Evolutionary conservation across 2,888 invertebrate species (phyloP).

Genomic region (Cordylochernes scorpioides): DNA sequence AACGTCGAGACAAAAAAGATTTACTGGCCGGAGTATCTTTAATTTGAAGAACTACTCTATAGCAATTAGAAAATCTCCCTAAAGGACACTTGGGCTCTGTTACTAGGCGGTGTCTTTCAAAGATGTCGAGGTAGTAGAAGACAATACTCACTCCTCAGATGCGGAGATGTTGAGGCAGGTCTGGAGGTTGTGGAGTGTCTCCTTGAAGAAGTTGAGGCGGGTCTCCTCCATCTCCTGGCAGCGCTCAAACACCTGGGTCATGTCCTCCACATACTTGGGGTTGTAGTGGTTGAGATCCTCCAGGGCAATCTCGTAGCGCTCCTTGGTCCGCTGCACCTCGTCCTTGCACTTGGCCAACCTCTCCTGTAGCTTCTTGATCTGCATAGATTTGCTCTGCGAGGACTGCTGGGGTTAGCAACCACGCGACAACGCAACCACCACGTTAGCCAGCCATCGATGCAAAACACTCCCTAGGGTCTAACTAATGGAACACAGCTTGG

Average conservation of each 20-base stretch:
- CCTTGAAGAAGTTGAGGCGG: conserved; percentile 81
- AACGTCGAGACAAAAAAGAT: no score
- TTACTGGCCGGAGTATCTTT: no score
- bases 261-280: conserved; percentile 93
- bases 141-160: conserved; percentile 39
- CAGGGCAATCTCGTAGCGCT: conserved; percentile 70
- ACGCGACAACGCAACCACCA: no score
- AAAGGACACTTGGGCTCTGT: no score
- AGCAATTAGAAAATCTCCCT: no score
- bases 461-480: no score
- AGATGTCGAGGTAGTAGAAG: neutral
- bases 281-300: conserved; percentile 84
- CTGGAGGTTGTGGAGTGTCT: conserved; percentile 74
- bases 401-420: no score
- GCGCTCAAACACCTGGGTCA: conserved; percentile 80
- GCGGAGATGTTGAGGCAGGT: conserved; percentile 79
- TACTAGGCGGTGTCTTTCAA: no score
- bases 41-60: no score
- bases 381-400: conserved; percentile 15
- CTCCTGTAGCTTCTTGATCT: conserved; percentile 91
- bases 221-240: conserved; percentile 93
- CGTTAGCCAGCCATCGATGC: no score
- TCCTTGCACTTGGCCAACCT: conserved; percentile 77
- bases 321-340: conserved; percentile 72
- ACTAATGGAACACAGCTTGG: no score